Percentiles rank a stretch among this genome's conserved stretches.
Evolutionary conservation across 2,888 invertebrate genomes (phyloP).

Genomic region (Nemoura dubitans): DNA sequence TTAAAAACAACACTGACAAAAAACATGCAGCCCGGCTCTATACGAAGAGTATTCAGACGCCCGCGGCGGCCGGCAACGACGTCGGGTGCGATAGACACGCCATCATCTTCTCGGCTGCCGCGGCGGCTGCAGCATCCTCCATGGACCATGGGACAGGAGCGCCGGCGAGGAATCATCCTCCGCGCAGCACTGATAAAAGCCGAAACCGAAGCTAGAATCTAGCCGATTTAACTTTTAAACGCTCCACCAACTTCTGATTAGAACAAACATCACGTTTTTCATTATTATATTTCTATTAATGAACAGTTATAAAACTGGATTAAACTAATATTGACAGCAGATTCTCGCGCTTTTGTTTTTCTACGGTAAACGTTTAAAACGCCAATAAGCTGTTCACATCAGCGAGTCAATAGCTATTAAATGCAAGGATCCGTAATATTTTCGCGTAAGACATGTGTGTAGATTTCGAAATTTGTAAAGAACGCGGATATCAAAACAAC

Average conservation of each 20-base stretch:
- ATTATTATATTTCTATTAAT: conserved; percentile 40
- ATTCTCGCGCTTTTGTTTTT: conserved; percentile 7
- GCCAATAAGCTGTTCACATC: not conserved
- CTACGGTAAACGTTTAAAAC: not conserved
- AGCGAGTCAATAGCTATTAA: not conserved
- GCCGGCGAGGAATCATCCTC: no score
- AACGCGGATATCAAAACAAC: not conserved
- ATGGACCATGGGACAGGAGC: no score
- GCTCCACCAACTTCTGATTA: conserved; percentile 18
- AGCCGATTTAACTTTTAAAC: conserved; percentile 9
- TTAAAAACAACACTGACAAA: conserved; percentile 38
- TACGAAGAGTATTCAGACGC: not conserved
- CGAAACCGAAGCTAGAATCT: not conserved
- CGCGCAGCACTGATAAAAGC: not conserved
- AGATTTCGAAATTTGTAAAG: not conserved
- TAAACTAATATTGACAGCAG: not conserved
- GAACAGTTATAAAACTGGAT: conserved; percentile 28
- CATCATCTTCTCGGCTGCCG: not conserved
- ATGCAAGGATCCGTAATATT: not conserved
- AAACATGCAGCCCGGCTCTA: conserved; percentile 12
- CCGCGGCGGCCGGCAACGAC: not conserved
- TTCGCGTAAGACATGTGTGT: not conserved
- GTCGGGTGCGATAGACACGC: not conserved
- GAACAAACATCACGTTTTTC: conserved; percentile 38
- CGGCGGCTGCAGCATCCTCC: no score